These are phyloP conservation scores for Thalpophila matura DNA, from an alignment of 2,888 invertebrate genomes.

Conservation along the genomic window DNA sequence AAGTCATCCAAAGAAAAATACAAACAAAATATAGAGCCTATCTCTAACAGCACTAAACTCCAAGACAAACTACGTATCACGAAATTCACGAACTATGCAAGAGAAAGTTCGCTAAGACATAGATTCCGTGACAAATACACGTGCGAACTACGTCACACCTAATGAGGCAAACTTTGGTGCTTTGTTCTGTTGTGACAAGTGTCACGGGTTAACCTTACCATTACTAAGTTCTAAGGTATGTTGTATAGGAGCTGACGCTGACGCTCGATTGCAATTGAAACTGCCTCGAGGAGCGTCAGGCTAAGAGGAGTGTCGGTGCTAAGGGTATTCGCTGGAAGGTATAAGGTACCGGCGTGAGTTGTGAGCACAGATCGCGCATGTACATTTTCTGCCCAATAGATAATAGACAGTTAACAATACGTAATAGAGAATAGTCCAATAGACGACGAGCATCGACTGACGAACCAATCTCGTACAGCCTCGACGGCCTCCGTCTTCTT, in stretches of 20 bases:
- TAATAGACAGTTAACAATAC: too few species aligned
- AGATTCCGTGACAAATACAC: conserved; percentile 30
- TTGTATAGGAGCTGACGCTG: background rate
- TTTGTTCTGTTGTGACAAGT: conserved; percentile 27
- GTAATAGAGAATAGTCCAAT: too few species aligned
- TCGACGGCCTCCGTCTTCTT: too few species aligned
- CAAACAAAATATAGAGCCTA: background rate
- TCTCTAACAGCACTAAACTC: background rate
- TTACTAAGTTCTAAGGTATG: background rate
- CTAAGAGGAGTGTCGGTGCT: too few species aligned
- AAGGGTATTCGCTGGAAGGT: too few species aligned
- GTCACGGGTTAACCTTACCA: conserved; percentile 13
- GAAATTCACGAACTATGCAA: conserved; percentile 34
- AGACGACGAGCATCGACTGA: too few species aligned
- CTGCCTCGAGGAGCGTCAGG: too few species aligned
- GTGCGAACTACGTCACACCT: conserved; percentile 6
- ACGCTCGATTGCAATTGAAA: too few species aligned
- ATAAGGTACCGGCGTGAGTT: too few species aligned
- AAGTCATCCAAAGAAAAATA: background rate
- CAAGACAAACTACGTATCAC: conserved; percentile 14
- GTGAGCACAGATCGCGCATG: too few species aligned
- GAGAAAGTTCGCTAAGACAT: conserved; percentile 26
- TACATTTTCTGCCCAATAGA: too few species aligned
- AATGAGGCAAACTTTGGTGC: conserved; percentile 30
- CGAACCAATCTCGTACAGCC: too few species aligned